phyloP scores from a whole-genome alignment of 2,797 vertebrate species.

The Sebastes matsubarae region DNA sequence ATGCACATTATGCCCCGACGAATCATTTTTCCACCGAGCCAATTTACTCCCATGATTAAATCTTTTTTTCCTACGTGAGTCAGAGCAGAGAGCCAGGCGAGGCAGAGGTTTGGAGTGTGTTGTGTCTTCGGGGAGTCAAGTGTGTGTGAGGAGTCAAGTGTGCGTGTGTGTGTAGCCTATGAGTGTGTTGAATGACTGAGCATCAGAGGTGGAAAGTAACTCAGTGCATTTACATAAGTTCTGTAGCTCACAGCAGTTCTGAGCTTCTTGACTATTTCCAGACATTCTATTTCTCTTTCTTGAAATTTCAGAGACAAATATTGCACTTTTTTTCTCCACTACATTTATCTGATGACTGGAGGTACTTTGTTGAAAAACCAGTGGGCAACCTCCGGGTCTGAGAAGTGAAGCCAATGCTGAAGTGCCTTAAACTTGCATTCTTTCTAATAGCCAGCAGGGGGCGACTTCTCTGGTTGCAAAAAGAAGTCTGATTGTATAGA shows the following conservation, averaged over 20 bases:
- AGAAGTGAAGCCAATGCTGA: too few relatives aligned
- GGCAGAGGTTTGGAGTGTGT: conserved; percentile 13
- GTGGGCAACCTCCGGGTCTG: too few relatives aligned
- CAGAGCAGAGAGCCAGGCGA: conserved; percentile 58
- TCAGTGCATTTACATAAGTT: background rate
- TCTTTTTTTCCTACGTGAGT: conserved; percentile 75
- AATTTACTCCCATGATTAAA: conserved; percentile 76
- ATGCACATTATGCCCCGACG: conserved; percentile 74
- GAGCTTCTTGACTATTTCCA: background rate
- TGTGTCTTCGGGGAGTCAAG: conserved; percentile 45
- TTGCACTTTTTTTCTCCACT: background rate
- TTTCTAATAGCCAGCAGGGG: too few relatives aligned
- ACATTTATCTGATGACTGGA: background rate
- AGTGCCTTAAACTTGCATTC: too few relatives aligned
- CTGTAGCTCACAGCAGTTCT: background rate
- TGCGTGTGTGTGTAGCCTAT: background rate
- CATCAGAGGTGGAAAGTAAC: background rate
- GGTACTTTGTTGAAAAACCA: background rate
- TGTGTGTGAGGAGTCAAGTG: conserved; percentile 22
- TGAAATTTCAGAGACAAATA: background rate
- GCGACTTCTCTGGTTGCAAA: too few relatives aligned
- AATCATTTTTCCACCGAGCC: conserved; percentile 70
- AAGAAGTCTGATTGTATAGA: too few relatives aligned
- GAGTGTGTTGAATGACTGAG: background rate
- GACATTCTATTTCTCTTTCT: background rate